phyloP scores from a whole-genome alignment of 2,797 vertebrate genomes.

The Pelochelys cantorii region DNA sequence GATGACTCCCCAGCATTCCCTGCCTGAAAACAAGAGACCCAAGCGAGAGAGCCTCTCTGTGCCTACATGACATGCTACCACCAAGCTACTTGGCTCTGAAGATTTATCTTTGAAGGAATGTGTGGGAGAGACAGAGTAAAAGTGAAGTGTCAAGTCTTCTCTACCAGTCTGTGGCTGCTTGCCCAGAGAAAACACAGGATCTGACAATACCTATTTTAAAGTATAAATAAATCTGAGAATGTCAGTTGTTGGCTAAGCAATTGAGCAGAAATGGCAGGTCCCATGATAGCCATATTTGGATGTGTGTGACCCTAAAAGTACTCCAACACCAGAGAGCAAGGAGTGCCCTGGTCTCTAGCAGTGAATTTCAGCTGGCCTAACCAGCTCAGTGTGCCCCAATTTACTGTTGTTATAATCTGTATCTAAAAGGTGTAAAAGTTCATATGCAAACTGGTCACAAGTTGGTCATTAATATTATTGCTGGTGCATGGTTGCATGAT shows the following conservation, averaged over 20 bases:
- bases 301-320: background rate
- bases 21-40: background rate
- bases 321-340: background rate
- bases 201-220: background rate
- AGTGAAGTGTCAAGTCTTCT: background rate
- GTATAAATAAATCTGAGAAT: background rate
- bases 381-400: background rate
- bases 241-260: background rate
- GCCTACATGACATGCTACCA: background rate
- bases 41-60: background rate
- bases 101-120: background rate
- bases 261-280: slow-evolving; percentile 12
- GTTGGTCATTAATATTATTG: background rate
- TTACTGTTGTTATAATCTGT: background rate
- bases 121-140: slow-evolving; percentile 2
- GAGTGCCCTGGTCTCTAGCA: background rate
- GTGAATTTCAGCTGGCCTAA: background rate
- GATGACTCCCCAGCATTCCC: background rate
- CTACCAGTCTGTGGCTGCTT: background rate
- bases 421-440: background rate
- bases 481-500: background rate
- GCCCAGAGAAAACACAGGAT: background rate
- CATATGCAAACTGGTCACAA: background rate
- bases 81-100: background rate
- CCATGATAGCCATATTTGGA: background rate